Conservation (phyloP, 2,113 vertebrate species). For the Eolophus roseicapilla region DNA sequence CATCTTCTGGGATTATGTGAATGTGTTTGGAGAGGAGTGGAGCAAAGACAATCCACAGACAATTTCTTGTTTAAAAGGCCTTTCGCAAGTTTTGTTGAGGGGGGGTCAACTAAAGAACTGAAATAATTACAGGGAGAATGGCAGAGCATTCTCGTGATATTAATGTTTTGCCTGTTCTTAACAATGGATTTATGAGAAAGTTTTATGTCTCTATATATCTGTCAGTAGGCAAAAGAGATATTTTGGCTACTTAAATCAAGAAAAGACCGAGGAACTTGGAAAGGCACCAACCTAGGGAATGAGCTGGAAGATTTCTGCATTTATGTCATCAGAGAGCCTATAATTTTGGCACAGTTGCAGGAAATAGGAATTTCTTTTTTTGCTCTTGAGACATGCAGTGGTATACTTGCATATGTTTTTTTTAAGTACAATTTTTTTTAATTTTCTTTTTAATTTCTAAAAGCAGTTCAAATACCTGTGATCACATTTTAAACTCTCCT, state of each 20-base stretch:
- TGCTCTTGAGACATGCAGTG: not conserved
- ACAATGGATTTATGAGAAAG: not conserved
- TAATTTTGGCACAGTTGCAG: conserved; percentile 4
- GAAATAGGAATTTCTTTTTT: not conserved
- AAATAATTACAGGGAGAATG: not conserved
- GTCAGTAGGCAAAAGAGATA: not conserved
- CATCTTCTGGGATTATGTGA: not conserved
- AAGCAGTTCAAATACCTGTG: not conserved
- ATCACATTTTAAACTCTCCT: not conserved
- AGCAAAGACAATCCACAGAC: not conserved
- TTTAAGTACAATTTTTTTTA: not conserved
- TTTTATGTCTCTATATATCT: not conserved
- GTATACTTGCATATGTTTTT: not conserved
- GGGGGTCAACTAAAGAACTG: not conserved
- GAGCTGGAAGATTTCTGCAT: not conserved
- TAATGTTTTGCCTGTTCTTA: not conserved
- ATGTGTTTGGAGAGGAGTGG: not conserved
- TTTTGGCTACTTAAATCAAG: not conserved
- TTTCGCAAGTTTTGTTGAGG: not conserved
- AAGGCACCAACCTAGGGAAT: not conserved
- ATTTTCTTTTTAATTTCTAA: not conserved
- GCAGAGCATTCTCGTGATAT: not conserved
- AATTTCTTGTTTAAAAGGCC: not conserved
- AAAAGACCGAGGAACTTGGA: not conserved
- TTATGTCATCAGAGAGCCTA: not conserved